Evolutionary conservation across 2,113 vertebrate species (phyloP).

Genomic region (Numida meleagris): DNA sequence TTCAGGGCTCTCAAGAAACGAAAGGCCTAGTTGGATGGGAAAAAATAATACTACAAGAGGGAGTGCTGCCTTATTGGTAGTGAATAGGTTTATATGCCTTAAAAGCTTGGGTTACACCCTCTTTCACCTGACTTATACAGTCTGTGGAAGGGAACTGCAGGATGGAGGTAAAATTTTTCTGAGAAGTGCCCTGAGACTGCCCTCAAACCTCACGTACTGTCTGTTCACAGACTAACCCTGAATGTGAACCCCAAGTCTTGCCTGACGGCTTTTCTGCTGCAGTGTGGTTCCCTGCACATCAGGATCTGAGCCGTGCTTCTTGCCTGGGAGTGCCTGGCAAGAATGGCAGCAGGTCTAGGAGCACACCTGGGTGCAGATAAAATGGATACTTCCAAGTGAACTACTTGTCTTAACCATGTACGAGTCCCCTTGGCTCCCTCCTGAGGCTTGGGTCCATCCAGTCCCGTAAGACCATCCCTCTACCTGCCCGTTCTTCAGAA

Average conservation of each 20-base stretch:
- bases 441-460: background rate
- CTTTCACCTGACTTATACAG: rapidly evolving
- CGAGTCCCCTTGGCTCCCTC: background rate
- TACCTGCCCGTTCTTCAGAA: background rate
- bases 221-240: rapidly evolving
- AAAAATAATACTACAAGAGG: background rate
- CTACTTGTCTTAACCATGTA: background rate
- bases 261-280: background rate
- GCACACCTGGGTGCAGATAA: background rate
- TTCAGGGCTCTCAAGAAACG: background rate
- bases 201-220: background rate
- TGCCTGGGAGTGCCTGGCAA: background rate
- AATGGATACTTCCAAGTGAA: background rate
- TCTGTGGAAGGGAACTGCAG: background rate
- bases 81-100: background rate
- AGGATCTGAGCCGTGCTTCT: rapidly evolving
- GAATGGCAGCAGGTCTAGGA: background rate
- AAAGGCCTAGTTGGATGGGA: background rate
- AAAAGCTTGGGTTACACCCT: rapidly evolving
- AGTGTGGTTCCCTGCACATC: background rate
- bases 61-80: background rate
- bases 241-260: background rate
- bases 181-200: background rate
- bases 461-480: background rate
- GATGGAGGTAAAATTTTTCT: background rate